phyloP scores from a whole-genome alignment of 2,888 invertebrate genomes.

The Drosophila siamana region DNA sequence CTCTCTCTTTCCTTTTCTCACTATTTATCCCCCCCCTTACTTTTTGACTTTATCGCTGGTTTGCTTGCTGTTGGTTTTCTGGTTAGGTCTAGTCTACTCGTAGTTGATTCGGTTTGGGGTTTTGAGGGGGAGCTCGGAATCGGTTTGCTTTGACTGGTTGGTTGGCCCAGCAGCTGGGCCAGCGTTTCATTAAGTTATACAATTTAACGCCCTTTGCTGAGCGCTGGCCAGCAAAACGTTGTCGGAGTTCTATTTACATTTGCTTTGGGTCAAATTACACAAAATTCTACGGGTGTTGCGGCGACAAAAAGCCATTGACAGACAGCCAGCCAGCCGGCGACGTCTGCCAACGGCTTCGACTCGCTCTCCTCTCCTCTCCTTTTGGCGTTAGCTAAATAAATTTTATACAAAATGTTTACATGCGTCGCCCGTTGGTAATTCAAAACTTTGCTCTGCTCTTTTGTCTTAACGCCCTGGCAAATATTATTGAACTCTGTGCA shows the following conservation, averaged over 20 bases:
- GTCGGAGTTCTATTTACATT: conserved; percentile 83
- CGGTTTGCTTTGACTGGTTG: conserved; percentile 72
- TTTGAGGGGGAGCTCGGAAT: conserved; percentile 33
- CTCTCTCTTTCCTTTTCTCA: conserved; percentile 11
- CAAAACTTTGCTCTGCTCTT: conserved; percentile 63
- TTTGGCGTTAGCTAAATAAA: conserved; percentile 63
- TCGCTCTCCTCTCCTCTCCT: neutral
- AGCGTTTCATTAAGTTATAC: conserved; percentile 84
- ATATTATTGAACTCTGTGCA: conserved; percentile 71
- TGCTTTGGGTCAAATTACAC: conserved; percentile 85
- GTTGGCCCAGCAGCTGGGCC: conserved; percentile 35
- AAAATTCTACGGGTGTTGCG: conserved; percentile 81
- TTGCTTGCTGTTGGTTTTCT: conserved; percentile 74
- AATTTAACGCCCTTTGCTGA: conserved; percentile 72
- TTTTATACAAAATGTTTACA: conserved; percentile 75
- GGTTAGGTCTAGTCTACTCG: conserved; percentile 72
- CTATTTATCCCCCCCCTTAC: conserved; percentile 50
- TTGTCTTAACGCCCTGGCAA: conserved; percentile 62
- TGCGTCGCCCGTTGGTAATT: conserved; percentile 63
- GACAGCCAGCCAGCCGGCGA: conserved; percentile 67
- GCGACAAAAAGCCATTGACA: conserved; percentile 77
- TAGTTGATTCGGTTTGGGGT: conserved; percentile 28
- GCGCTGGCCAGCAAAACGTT: conserved; percentile 53
- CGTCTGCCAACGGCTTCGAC: conserved; percentile 32
- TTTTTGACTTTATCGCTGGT: conserved; percentile 77